Conservation (phyloP, 2,888 invertebrate species). For the Ochropleura leucogaster region DNA sequence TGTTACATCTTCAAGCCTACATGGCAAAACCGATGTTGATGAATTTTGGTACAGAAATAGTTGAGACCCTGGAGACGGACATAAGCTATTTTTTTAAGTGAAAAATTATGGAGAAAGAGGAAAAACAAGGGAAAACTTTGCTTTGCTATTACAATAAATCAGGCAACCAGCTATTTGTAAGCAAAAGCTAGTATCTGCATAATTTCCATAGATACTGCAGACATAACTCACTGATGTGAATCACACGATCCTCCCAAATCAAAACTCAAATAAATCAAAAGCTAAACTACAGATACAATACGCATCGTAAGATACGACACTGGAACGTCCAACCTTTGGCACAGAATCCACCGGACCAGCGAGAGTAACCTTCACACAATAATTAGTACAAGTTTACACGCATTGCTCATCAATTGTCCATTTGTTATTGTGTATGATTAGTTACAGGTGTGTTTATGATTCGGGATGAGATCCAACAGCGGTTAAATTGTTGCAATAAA, state of each 20-base stretch:
- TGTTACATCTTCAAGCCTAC: too few relatives aligned
- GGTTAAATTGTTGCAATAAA: too few relatives aligned
- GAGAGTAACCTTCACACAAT: conserved; percentile 47
- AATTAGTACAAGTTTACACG: conserved; percentile 46
- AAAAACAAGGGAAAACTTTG: too few relatives aligned
- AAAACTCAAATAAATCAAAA: conserved; percentile 29
- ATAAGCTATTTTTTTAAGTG: too few relatives aligned
- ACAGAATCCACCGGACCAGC: conserved; percentile 13
- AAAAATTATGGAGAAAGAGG: too few relatives aligned
- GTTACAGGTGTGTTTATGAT: not conserved
- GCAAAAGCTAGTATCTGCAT: not conserved
- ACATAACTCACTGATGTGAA: not conserved
- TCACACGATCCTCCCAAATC: conserved; percentile 15
- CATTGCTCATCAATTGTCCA: conserved; percentile 47
- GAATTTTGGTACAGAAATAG: too few relatives aligned
- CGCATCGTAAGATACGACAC: conserved; percentile 26
- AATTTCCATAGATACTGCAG: not conserved
- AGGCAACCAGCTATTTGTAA: too few relatives aligned
- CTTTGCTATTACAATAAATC: too few relatives aligned
- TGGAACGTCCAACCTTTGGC: conserved; percentile 49
- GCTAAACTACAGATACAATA: conserved; percentile 7
- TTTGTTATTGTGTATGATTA: conserved; percentile 40
- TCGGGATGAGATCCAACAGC: conserved; percentile 8
- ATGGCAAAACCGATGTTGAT: too few relatives aligned
- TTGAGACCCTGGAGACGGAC: too few relatives aligned